phyloP scores from a whole-genome alignment of 2,113 vertebrate species.

The Antidorcas marsupialis region DNA sequence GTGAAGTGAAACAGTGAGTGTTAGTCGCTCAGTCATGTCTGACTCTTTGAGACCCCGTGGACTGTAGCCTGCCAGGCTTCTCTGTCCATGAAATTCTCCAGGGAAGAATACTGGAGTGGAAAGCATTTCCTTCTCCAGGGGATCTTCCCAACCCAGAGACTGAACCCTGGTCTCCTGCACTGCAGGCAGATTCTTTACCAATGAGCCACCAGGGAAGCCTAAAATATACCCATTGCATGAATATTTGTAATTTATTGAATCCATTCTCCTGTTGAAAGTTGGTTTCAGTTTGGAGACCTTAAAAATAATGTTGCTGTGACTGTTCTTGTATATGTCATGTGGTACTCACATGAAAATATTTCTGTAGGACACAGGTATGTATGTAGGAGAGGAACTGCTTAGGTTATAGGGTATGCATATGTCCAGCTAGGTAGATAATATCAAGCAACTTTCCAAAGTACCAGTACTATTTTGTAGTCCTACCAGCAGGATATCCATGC shows the following conservation, averaged over 20 bases:
- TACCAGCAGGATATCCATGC: not conserved
- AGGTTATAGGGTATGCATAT: not conserved
- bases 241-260: slow-evolving; percentile 7
- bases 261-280: not conserved
- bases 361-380: not conserved
- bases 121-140: not conserved
- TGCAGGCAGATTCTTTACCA: not conserved
- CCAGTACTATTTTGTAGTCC: not conserved
- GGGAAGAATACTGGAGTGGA: not conserved
- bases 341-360: not conserved
- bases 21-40: not conserved
- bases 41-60: not conserved
- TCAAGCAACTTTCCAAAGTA: not conserved
- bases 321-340: not conserved
- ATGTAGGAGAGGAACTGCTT: not conserved
- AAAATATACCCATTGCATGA: not conserved
- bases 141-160: not conserved
- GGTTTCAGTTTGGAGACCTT: not conserved
- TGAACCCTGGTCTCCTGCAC: not conserved
- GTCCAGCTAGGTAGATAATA: not conserved
- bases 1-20: not conserved
- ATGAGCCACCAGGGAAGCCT: not conserved
- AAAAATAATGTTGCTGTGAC: not conserved
- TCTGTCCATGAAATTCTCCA: not conserved
- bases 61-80: not conserved